Evolutionary conservation across 2,113 vertebrate species (phyloP).

Genomic region (Poeciliopsis prolifica): DNA sequence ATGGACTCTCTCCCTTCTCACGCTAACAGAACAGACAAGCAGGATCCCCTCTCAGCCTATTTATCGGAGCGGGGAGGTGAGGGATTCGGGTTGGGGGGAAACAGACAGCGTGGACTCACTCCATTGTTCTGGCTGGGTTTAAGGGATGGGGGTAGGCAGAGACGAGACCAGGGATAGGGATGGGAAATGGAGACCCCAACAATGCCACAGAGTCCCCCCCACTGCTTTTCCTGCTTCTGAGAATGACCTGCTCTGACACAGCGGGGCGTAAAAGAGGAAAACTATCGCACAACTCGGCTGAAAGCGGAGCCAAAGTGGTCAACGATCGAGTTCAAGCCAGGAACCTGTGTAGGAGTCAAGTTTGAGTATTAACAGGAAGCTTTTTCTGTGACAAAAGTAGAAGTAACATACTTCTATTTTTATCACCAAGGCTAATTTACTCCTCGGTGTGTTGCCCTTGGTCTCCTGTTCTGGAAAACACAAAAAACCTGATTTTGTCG

Average conservation of each 20-base stretch:
- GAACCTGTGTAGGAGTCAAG: background rate
- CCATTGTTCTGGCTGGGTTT: constrained; percentile 72
- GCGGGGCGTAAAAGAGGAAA: constrained; percentile 27
- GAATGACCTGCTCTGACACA: constrained; percentile 75
- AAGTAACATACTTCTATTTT: background rate
- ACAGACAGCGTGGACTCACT: constrained; percentile 66
- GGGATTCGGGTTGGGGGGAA: constrained; percentile 23
- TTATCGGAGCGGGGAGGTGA: constrained; percentile 45
- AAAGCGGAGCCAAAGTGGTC: background rate
- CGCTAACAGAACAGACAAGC: constrained; percentile 64
- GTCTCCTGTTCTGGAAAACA: background rate
- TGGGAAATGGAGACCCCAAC: constrained; percentile 71
- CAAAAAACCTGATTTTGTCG: background rate
- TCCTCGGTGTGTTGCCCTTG: background rate
- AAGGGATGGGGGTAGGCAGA: constrained; percentile 54
- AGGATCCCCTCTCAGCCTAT: constrained; percentile 64
- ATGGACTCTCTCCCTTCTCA: constrained; percentile 68
- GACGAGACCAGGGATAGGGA: constrained; percentile 57
- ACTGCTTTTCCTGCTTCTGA: constrained; percentile 69
- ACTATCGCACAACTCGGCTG: constrained; percentile 11
- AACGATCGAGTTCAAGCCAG: constrained; percentile 1
- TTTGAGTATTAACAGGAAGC: background rate
- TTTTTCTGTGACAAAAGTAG: background rate
- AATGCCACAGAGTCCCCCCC: constrained; percentile 69
- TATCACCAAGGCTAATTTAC: background rate